These are phyloP conservation scores for Xenopus borealis DNA, from an alignment of 2,113 vertebrate genomes.

Conservation along the genomic window DNA sequence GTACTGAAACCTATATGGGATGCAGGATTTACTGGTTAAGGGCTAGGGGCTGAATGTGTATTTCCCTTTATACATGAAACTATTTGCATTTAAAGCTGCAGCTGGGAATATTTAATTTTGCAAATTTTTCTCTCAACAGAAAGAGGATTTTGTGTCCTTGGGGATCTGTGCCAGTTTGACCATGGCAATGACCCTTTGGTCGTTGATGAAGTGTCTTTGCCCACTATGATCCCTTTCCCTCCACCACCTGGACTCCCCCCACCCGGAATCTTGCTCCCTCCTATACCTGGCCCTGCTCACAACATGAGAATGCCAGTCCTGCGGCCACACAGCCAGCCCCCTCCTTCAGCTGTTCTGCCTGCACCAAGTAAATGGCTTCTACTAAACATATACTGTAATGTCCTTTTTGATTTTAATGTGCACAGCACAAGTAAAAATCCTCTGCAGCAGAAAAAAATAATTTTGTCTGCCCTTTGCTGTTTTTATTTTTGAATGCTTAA, in stretches of 20 bases:
- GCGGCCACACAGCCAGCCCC: conserved; percentile 63
- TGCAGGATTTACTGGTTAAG: too few relatives aligned
- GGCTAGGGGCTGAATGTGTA: too few relatives aligned
- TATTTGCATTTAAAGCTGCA: too few relatives aligned
- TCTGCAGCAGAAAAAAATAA: too few relatives aligned
- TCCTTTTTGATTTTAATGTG: too few relatives aligned
- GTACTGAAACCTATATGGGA: too few relatives aligned
- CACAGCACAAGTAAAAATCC: too few relatives aligned
- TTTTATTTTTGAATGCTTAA: too few relatives aligned
- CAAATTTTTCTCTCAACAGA: conserved; percentile 65
- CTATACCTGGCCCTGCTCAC: conserved; percentile 68
- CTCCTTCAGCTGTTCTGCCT: conserved; percentile 85
- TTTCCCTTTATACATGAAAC: too few relatives aligned
- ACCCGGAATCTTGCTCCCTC: conserved; percentile 74
- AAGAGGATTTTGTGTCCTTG: conserved; percentile 94
- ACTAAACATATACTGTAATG: too few relatives aligned
- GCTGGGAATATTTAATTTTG: too few relatives aligned
- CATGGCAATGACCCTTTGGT: conserved; percentile 91
- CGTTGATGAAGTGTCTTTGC: conserved; percentile 89
- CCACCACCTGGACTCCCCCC: conserved; percentile 79
- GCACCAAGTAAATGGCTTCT: conserved; percentile 75
- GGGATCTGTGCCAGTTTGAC: conserved; percentile 92
- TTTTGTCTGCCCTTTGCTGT: too few relatives aligned
- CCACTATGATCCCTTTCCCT: conserved; percentile 93
- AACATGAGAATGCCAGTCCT: conserved; percentile 76